phyloP scores from a whole-genome alignment of 2,888 invertebrate species.

The Caenorhabditis drosophilae region DNA sequence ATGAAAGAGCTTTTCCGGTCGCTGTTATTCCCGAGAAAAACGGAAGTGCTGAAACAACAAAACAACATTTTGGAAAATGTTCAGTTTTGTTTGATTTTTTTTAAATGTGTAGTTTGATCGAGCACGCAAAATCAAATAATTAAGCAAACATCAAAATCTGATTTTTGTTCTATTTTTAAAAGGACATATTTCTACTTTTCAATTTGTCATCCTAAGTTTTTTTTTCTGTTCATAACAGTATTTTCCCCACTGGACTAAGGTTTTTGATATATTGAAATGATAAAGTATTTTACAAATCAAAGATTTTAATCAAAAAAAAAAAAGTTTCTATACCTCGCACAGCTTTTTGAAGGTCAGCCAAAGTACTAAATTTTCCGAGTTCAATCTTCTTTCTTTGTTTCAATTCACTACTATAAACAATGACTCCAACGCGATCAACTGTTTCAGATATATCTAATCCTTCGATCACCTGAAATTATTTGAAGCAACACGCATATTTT shows the following conservation, averaged over 20 bases:
- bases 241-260: no score
- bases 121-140: no score
- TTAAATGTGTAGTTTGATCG: no score
- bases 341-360: conserved; percentile 1
- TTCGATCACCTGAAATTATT: conserved; percentile 38
- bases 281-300: no score
- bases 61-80: no score
- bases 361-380: conserved; percentile 26
- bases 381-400: conserved; percentile 33
- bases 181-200: no score
- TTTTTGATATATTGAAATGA: no score
- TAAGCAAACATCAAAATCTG: no score
- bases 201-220: neutral
- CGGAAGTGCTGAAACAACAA: conserved; percentile 33
- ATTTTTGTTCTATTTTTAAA: no score
- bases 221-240: neutral
- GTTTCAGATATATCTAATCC: conserved; percentile 34
- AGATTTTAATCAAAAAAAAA: no score
- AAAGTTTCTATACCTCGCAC: neutral
- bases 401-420: conserved; percentile 35
- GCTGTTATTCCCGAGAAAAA: conserved; percentile 59
- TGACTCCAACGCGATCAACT: conserved; percentile 40
- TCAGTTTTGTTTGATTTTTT: no score
- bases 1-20: conserved; percentile 54
- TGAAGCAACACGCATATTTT: neutral